phyloP scores from a whole-genome alignment of 2,113 vertebrate genomes.

The Cryptotis parvus region DNA sequence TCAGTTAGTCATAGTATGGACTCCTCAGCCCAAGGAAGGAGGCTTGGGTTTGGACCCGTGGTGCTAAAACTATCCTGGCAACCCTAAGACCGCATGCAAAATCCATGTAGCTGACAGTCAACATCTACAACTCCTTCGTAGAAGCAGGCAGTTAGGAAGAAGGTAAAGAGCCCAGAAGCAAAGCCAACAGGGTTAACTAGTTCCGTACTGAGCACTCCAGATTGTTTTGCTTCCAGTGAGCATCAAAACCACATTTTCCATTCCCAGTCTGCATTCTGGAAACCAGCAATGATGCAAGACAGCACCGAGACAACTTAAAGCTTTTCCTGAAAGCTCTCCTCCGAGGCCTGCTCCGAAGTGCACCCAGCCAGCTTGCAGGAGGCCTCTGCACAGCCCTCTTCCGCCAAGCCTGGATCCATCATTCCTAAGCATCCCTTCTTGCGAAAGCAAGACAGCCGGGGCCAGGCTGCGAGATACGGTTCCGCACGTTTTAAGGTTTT shows the following conservation, averaged over 20 bases:
- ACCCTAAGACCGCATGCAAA: constrained; percentile 53
- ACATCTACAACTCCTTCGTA: constrained; percentile 61
- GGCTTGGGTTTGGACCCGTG: neutral
- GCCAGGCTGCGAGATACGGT: constrained; percentile 40
- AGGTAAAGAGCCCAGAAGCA: constrained; percentile 60
- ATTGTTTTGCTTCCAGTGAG: constrained; percentile 56
- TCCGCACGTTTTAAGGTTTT: too few relatives aligned
- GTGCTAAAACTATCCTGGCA: constrained; percentile 45
- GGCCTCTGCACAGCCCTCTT: constrained; percentile 27
- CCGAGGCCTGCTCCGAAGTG: constrained; percentile 15
- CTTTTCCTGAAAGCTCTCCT: constrained; percentile 29
- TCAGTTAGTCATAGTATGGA: neutral
- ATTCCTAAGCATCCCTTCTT: constrained; percentile 54
- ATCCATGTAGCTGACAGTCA: constrained; percentile 51
- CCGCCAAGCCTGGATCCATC: neutral
- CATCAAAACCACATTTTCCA: constrained; percentile 30
- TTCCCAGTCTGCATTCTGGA: constrained; percentile 32
- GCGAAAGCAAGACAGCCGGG: constrained; percentile 26
- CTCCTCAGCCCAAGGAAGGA: neutral
- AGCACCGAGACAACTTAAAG: constrained; percentile 49
- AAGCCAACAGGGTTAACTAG: constrained; percentile 78
- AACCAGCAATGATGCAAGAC: neutral
- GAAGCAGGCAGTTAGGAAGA: constrained; percentile 74
- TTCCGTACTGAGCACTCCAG: constrained; percentile 73
- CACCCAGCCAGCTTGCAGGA: neutral